Evolutionary conservation across 1,140 invertebrate genomes (phyloP), one percentile per base, ranked within the genome.

Genomic region (Zeugodacus cucurbitae): DNA sequence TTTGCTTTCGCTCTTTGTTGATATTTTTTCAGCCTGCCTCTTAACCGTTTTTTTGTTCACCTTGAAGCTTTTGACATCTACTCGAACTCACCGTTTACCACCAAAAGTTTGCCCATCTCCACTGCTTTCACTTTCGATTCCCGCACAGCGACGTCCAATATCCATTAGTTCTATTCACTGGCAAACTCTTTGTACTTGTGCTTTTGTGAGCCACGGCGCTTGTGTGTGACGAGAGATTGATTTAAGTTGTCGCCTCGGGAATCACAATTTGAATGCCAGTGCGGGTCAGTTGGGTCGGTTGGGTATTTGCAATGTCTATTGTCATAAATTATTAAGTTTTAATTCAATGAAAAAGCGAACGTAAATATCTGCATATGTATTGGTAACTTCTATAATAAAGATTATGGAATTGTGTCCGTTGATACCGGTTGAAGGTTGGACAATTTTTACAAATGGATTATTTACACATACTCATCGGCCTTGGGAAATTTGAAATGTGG

Each of bases 261-360:
- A 74, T 34, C 37, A 4, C 34, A 74, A 74, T 74, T 74, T 74
- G 37, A 74, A 74, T 74, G 70, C 37, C 70, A 44, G 37, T 74
- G 7, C 7, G 70, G 70, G 70, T 22, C 70, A 44, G 37, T 74
- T 11, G 22, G 70, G 70, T 74, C 17, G 5, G 11, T 17, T 34
- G 62, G 62, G 26, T 67, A 67, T 67, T n/a, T 74, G 70, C 70
- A n/a, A n/a, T 41, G 34, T 74, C 70, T 74, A 74, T 41, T 74
- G 32, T 74, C 6, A 74, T 74, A 34, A 74, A 74, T 74, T 74
- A 74, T 74, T 74, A 22, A 74, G 37, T 74, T 74, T 74, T 74
- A 74, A 74, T 74, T 37, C 70, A 8, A 74, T 41, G 5, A 74
- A n/a, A 74, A 74, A 74, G 10, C 4, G 3, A 41, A 41, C 1